Percentiles rank a stretch among this genome's conserved stretches.
These are phyloP conservation scores for Helarctos malayanus DNA, from an alignment of 2,797 vertebrate genomes.

Conservation along the genomic window DNA sequence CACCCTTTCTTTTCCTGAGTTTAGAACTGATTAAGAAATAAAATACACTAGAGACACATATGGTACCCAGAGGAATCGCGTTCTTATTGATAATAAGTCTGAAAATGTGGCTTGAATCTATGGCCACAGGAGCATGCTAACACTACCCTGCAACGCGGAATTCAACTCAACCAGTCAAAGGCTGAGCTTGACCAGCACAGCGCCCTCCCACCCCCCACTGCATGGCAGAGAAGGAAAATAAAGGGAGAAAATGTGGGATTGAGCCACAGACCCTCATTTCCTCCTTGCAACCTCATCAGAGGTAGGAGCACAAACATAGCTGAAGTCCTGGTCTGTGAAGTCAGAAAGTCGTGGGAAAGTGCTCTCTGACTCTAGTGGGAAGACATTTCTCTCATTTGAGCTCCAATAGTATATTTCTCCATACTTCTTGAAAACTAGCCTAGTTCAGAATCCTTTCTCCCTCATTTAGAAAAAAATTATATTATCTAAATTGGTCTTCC, in stretches of 20 bases:
- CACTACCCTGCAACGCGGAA: neutral
- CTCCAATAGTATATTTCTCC: neutral
- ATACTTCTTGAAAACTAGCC: neutral
- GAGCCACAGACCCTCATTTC: neutral
- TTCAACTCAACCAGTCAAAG: neutral
- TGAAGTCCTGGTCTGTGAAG: neutral
- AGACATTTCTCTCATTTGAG: neutral
- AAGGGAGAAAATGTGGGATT: neutral
- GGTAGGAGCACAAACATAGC: too few species aligned
- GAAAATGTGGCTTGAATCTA: neutral
- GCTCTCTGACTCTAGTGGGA: neutral
- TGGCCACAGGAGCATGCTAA: neutral
- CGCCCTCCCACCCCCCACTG: too few species aligned
- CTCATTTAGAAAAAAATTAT: neutral
- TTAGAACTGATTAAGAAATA: neutral
- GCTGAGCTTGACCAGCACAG: neutral
- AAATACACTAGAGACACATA: neutral
- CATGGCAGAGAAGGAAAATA: neutral
- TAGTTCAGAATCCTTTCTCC: neutral
- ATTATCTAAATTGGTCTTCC: neutral
- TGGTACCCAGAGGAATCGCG: neutral
- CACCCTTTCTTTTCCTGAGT: neutral
- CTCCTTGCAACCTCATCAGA: neutral
- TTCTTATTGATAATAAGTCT: neutral
- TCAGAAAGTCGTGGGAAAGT: neutral